A percentile compares a stretch with the other conserved stretches of the same genome.
Evolutionary conservation across 2,113 vertebrate species (phyloP).

Genomic region (Oreocharis arfaki): DNA sequence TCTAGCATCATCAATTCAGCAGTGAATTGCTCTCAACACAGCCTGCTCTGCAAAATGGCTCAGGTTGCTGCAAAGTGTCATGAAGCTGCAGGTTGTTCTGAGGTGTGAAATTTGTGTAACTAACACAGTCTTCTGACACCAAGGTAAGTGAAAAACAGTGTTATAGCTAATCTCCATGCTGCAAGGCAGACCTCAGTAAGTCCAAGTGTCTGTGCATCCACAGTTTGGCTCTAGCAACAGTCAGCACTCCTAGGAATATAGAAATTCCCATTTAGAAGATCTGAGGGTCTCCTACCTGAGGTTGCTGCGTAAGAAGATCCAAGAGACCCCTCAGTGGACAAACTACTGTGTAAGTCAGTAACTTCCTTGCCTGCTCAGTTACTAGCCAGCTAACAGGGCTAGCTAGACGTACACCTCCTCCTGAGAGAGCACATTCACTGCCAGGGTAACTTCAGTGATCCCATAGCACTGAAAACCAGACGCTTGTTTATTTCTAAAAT

Average conservation of each 20-base stretch:
- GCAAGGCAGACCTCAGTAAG: not conserved
- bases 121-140: not conserved
- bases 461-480: not conserved
- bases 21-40: not conserved
- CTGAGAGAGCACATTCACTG: not conserved
- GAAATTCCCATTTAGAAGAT: not conserved
- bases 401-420: not conserved
- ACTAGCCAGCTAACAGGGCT: accelerated
- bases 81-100: not conserved
- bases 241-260: not conserved
- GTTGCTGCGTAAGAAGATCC: not conserved
- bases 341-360: not conserved
- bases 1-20: not conserved
- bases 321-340: not conserved
- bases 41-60: not conserved
- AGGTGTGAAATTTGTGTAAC: not conserved
- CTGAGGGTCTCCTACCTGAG: not conserved
- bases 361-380: not conserved
- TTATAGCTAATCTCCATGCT: not conserved
- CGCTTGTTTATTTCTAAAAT: not conserved
- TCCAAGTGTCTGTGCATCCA: not conserved
- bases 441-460: not conserved
- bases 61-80: not conserved
- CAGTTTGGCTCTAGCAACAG: not conserved
- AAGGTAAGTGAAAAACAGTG: not conserved